Base-by-base conservation (phyloP, 2,888 invertebrate genomes). In the Scaptomyza tumidula region DNA sequence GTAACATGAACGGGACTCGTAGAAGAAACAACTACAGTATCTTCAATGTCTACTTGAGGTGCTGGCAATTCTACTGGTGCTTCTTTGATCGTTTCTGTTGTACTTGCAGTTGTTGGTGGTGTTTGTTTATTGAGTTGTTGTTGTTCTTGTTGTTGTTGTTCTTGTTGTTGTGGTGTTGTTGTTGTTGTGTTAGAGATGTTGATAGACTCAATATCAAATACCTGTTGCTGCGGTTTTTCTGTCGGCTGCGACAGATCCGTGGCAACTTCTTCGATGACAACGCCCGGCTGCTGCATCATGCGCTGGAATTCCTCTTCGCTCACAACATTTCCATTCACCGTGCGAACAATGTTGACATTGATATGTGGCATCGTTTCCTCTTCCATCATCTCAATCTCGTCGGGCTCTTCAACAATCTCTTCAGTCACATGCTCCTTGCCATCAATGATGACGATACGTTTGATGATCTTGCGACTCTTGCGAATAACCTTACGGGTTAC, bases 391-490 rank as follows among this genome's bases (percentile, higher is more conserved):
- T 92, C 92, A 24, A 92, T 72, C 74, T 92, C 92, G 91, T 96
- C 97, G 0, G 97, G 97, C 90, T 97, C 97, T 88, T 97, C 97
- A 45, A 97, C 93, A 0, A 97, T 92, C 92, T 97, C 97, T 91
- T 97, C 97, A 7, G 95, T 95, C 0, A 96, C 94, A 68, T 95
- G 95, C 92, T 97, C 97, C 91, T 96, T 96, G 0, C 97, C 97
- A 90, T 97, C 95, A 63, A 97, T 94, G 6, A 97, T 95, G 0
- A 95, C 95, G 3, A 96, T 94, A 75, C 95, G 94, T 57, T 96
- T 94, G 55, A 97, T 95, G 16, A 97, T 95, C 71, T 95, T 94
- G 49, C 95, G 93, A 14, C 95, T 95, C 80, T 95, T 96, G 66
- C 95, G 94, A 5, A 96, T 95, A n/a, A 96, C 94, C 88, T 95